Evolutionary conservation across 2,888 invertebrate species (phyloP), one percentile per base, ranked within the genome.

Genomic region (Eulithis testata): DNA sequence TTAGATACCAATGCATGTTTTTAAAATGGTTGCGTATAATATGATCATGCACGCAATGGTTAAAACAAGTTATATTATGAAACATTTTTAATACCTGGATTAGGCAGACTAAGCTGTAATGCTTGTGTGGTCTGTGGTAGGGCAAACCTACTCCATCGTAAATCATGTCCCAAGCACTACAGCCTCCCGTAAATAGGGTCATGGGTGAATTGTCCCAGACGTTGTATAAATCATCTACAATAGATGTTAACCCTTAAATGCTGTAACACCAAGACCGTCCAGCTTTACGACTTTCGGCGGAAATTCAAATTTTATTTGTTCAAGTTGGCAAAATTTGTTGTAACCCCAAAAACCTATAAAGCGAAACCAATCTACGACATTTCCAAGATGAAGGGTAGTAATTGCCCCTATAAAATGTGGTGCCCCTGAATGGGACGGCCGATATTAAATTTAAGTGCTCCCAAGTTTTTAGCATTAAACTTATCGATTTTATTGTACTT

Each of bases 381-480:
- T 89, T 86, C 83, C 77, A 79, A 85, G 85, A 88, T 87, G 89
- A 90, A 87, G 87, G 88, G 84, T 88, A 85, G 90, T 88, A 90
- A 92, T 91, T 89, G 91, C 84, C 68, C 76, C 84, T 78, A 87
- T 92, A 90, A 92, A 91, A 75, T 86, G 88, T 83, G 89, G 86
- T 90, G 87, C 87, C 83, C 83, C 82, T 78, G 80, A 87, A 86
- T 82, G 82, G 69, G 82, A 77, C 75, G 81, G 79, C 73, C 81
- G 83, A 82, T 89, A 88, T 91, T 87, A 91, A 88, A 90, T 89
- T 91, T 91, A 89, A 91, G 83, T 87, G 81, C 83, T 79, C 73
- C 82, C 76, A 84, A 89, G 83, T 87, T 90, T 88, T 84, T 78
- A 82, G 81, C 76, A 79, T 81, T 81, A 85, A 85, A 85, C 78